These are phyloP conservation scores for Coremacera marginata DNA, from an alignment of 2,888 invertebrate species.

Conservation along the genomic window DNA sequence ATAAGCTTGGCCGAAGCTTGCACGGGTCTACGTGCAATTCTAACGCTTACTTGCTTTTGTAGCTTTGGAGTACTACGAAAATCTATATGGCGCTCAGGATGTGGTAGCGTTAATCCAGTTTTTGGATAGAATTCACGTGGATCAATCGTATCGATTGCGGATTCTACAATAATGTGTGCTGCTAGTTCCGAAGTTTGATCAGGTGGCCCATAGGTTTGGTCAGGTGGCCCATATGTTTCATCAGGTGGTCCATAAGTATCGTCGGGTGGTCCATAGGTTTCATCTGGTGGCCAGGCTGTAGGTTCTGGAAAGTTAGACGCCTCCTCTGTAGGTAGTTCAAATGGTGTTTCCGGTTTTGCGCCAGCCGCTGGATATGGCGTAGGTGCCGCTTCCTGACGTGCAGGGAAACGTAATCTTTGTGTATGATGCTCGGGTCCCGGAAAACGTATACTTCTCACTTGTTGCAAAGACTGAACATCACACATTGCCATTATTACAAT, in stretches of 20 bases:
- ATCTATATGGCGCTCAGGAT: constrained; percentile 53
- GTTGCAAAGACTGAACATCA: background rate
- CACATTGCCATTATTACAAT: background rate
- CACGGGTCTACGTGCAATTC: background rate
- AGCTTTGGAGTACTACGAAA: constrained; percentile 49
- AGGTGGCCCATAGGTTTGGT: constrained; percentile 55
- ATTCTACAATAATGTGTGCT: constrained; percentile 16
- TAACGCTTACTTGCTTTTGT: background rate
- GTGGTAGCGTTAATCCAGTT: constrained; percentile 55
- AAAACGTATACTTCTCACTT: constrained; percentile 11
- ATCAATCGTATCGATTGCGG: constrained; percentile 22
- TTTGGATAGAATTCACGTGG: constrained; percentile 53
- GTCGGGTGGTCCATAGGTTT: constrained; percentile 51
- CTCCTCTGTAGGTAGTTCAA: constrained; percentile 42
- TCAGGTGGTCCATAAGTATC: constrained; percentile 54
- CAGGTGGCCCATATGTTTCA: constrained; percentile 45
- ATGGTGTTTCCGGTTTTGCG: constrained; percentile 54
- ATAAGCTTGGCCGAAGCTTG: constrained; percentile 1
- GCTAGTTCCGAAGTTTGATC: constrained; percentile 31
- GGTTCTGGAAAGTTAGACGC: constrained; percentile 42
- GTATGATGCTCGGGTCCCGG: constrained; percentile 12
- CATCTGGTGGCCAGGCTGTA: constrained; percentile 59
- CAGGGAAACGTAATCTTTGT: constrained; percentile 6
- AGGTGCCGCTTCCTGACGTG: constrained; percentile 41
- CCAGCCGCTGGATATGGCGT: constrained; percentile 59